Conservation (phyloP, 2,888 invertebrate genomes). For the Ormyrus nitidulus region DNA sequence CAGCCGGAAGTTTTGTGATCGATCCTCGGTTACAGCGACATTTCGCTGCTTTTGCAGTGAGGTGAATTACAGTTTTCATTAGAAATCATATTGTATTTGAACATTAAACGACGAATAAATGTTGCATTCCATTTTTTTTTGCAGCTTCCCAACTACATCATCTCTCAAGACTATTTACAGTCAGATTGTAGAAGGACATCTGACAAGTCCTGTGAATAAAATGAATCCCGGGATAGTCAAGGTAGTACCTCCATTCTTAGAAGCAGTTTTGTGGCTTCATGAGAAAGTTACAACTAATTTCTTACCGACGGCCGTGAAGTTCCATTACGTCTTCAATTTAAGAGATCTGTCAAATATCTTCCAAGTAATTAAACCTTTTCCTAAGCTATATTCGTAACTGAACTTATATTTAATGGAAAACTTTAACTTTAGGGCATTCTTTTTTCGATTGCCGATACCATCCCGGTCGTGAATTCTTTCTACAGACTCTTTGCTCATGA, state of each 20-base stretch:
- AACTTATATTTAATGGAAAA: conserved; percentile 2
- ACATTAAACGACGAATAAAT: not conserved
- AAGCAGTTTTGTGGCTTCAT: conserved; percentile 86
- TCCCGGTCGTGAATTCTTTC: conserved; percentile 83
- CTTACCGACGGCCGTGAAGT: conserved; percentile 95
- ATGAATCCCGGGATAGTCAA: conserved; percentile 80
- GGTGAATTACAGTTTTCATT: conserved; percentile 75
- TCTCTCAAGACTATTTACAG: conserved; percentile 90
- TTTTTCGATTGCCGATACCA: conserved; percentile 86
- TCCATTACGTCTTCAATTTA: conserved; percentile 95
- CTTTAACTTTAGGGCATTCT: conserved; percentile 83
- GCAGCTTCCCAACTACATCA: conserved; percentile 89
- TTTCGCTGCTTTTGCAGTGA: conserved; percentile 90
- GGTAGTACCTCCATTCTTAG: conserved; percentile 80
- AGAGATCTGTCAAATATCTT: conserved; percentile 95
- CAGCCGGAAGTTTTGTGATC: conserved; percentile 95
- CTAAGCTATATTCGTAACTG: conserved; percentile 1
- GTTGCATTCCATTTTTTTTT: not conserved
- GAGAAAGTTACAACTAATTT: conserved; percentile 85
- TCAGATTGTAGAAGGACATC: conserved; percentile 87
- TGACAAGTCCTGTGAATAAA: conserved; percentile 81
- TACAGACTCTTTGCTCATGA: conserved; percentile 94
- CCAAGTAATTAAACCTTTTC: conserved; percentile 79
- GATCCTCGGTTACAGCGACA: conserved; percentile 92
- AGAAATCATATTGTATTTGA: not conserved